Base-by-base conservation (phyloP, 2,797 vertebrate species). In the Chiroxiphia lanceolata region DNA sequence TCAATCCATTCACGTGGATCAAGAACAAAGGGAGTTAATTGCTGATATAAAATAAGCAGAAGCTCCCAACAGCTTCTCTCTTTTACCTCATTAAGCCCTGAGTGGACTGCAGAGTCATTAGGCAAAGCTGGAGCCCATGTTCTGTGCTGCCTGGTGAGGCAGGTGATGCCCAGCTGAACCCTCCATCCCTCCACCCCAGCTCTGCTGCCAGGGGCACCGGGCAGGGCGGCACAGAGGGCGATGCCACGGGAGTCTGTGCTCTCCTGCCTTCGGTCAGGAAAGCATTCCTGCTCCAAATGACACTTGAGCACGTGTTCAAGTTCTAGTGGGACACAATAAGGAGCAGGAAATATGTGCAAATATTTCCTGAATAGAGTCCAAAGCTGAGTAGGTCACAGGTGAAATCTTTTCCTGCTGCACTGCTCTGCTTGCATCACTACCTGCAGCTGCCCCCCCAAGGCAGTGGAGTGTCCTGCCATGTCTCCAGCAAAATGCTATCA, bases 31-130 rank as follows among this genome's bases (percentile, higher is more conserved):
- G 45, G 95, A 95, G 85, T 45, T 95, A 96, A 96, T 83, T 95
- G 68, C 94, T 93, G 81, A 80, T 57, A 53, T 82, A 80, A 95
- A 96, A 94, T 56, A 92, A 91, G 40, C 59, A 97, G 59, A 61
- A 29, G 22, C 34, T 92, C 74, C 81, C 54, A 87, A 56, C 77
- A 93, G 86, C 33, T 96, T 95, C 96, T 87, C 50, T 85, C 79
- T 95, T 96, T 96, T 87, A 90, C 64, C 65, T 97, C 95, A 94
- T 96, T 96, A 93, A 96, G 51, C 50, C 65, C 75, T 77, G 92
- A 93, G 93, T 33, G 92, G 94, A 91, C 88, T 90, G 79, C 53
- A 90, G 40, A 29, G 36, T 71, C 85, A 90, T 94, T 83, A 79
- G 83, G 87, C 63, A 95, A 93, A 92, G 77, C 80, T 29, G 80